Base-by-base conservation (phyloP, 2,888 invertebrate species). In the Galeruca laticollis region DNA sequence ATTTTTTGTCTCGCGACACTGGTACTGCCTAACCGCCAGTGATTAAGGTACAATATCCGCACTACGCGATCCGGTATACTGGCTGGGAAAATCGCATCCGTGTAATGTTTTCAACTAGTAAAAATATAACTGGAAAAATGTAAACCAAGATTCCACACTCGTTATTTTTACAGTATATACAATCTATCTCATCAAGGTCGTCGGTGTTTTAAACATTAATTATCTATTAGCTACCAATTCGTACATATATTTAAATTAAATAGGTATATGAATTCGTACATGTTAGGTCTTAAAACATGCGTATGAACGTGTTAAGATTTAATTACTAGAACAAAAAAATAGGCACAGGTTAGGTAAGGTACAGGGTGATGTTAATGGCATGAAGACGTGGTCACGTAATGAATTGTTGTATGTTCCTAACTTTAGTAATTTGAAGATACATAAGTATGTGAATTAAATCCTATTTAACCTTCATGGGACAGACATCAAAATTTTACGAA, bases 141-240 rank as follows among this genome's bases (percentile, higher is more conserved):
- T 1, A 11, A 37, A 37, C 37, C 37, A 47, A 18, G 18, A 47
- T 47, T 47, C 9, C 8, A 18, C 2, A 2, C 2, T 47, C 9
- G 47, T 18, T 47, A 47, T 47, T 47, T 47, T 18, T 47, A 47
- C 47, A 15, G 47, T 47, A 47, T 37, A 37, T 47, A 47, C n/a
- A n/a, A n/a, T 18, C 18, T 47, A 15, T 18, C 47, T 13, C 9
- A 47, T 47, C 47, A 47, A 47, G 47, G 47, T 47, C 47, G 18
- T 18, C 47, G 47, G 8, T 47, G 18, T 15, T 47, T 40, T 47
- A 47, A 47, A 47, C 15, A 47, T 18, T 47, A 9, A 9, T 47
- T 18, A 47, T 47, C 47, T 47, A 47, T 47, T 40, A 40, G 5
- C 47, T 47, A 47, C 5, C 37, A 37, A 13, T 37, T 37, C 37